Conservation (phyloP, 2,888 invertebrate genomes). For the Aphelenchoides bicaudatus region DNA sequence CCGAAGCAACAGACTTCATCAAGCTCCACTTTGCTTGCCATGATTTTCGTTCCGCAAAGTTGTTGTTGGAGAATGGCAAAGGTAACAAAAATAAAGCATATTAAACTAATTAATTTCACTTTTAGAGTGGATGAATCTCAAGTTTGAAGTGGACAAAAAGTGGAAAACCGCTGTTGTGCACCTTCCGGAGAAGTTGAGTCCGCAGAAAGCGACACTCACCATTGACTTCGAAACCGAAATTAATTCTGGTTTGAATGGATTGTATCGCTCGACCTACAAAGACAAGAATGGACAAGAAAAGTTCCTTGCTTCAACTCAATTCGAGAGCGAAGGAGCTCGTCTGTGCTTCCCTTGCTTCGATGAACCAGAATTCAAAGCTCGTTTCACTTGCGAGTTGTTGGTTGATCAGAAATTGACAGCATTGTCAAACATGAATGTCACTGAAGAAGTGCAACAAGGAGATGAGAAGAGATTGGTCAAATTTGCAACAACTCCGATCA, state of each 20-base stretch:
- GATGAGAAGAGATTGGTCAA: constrained; percentile 65
- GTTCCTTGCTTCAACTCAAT: constrained; percentile 63
- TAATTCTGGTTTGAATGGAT: constrained; percentile 80
- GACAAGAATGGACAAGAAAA: constrained; percentile 70
- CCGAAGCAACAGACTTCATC: constrained; percentile 42
- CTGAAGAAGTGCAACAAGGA: constrained; percentile 43
- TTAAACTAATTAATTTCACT: too few relatives aligned
- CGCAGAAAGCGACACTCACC: constrained; percentile 65
- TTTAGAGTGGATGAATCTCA: constrained; percentile 36
- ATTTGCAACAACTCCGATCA: constrained; percentile 81
- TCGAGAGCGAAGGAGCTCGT: constrained; percentile 69
- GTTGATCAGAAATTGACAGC: constrained; percentile 79
- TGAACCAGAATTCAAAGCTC: constrained; percentile 81
- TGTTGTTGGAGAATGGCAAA: constrained; percentile 37
- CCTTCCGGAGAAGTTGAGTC: constrained; percentile 37
- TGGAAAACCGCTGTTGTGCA: constrained; percentile 43
- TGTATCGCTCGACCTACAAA: constrained; percentile 78
- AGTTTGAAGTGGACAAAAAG: constrained; percentile 41
- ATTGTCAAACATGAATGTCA: constrained; percentile 78
- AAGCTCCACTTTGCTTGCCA: constrained; percentile 49
- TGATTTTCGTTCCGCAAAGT: constrained; percentile 33
- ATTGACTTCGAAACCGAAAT: constrained; percentile 80
- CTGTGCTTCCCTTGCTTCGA: constrained; percentile 86
- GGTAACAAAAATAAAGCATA: too few relatives aligned
- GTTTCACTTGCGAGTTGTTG: constrained; percentile 75